phyloP scores from a whole-genome alignment of 2,113 vertebrate species.

The Cephalopterus ornatus region DNA sequence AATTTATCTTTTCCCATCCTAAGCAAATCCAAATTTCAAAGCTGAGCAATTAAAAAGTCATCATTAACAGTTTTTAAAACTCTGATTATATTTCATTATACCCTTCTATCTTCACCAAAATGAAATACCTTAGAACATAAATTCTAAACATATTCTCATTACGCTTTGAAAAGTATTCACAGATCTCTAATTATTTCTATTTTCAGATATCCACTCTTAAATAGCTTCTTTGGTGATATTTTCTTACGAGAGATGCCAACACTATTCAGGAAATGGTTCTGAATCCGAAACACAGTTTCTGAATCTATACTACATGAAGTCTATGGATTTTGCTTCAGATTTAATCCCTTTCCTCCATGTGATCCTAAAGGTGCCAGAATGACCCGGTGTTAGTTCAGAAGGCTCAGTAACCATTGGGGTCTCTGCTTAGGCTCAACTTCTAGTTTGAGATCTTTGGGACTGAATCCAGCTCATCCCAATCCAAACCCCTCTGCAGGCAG shows the following conservation, averaged over 20 bases:
- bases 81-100: not conserved
- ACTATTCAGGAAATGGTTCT: not conserved
- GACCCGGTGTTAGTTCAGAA: rapidly evolving
- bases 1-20: not conserved
- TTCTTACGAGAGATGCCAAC: not conserved
- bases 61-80: not conserved
- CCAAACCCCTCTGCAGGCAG: not conserved
- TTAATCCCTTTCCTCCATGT: not conserved
- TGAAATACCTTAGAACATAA: not conserved
- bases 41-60: not conserved
- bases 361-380: not conserved
- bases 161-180: not conserved
- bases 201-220: not conserved
- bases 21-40: conserved; percentile 6
- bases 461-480: rapidly evolving
- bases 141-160: not conserved
- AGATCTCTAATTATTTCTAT: rapidly evolving
- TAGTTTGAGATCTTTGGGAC: rapidly evolving
- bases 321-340: not conserved
- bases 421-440: not conserved
- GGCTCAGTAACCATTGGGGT: not conserved
- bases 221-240: not conserved
- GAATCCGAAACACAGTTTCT: not conserved
- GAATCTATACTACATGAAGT: not conserved
- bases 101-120: not conserved